Base-by-base conservation (phyloP, 2,797 vertebrate genomes). In the Fratercula arctica region DNA sequence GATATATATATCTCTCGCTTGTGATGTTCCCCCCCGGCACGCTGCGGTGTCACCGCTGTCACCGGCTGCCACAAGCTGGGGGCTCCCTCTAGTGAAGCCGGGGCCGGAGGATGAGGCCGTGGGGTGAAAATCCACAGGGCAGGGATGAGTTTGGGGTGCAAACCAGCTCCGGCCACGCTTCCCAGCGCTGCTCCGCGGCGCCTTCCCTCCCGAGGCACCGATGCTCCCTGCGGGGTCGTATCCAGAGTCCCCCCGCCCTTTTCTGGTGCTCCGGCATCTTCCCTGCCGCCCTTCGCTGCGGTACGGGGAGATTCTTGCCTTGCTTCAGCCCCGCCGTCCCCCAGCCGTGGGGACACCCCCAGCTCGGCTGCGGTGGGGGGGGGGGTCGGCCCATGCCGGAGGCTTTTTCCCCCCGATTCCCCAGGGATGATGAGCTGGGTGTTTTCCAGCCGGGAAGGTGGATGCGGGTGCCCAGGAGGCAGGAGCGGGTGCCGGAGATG, bases 231-330 rank as follows among this genome's bases (percentile, higher is more conserved):
- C 0, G 0, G 39, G 48, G 59, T 12, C 1, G 0, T 18, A 31
- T 8, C 56, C 67, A 12, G 51, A 51, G 43, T 21, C 26, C 33
- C 35, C 53, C 24, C 3, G 9, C 29, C 20, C 45, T 46, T 46
- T 77, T 48, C 46, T 0, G 1, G 3, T 2, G 5, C 78, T 78
- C 26, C 29, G 10, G 56, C 29, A 5, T 35, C 72, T 18, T 16
- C 3, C 31, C 0, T 0, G n/a, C 8, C 1, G 0, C 21, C 33
- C 25, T 19, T 13, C 9, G 0, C 26, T 24, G 0, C 53, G 7
- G 4, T 37, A 51, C 0, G 2, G 6, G 18, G 13, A 26, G 4
- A 8, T 18, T 33, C 66, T 18, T 6, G 4, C n/a, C 26, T 21
- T 6, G 4, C 43, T 53, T 45, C 21, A 20, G 25, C 26, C 16